Evolutionary conservation across 1,140 invertebrate species (phyloP).

Genomic region (Bombus waltoni): DNA sequence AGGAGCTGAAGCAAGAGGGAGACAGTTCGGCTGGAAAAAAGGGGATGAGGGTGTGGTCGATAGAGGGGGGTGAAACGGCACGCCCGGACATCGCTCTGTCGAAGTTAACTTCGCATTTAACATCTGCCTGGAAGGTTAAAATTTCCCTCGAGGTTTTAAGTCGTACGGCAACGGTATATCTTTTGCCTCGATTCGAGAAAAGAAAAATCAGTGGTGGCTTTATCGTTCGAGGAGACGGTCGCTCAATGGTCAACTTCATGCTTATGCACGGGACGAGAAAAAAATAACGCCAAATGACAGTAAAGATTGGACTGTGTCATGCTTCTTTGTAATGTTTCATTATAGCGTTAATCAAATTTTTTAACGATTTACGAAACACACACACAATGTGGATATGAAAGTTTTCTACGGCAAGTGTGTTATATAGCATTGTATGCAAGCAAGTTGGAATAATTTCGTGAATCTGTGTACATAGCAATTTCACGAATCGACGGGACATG

Average conservation of each 20-base stretch:
- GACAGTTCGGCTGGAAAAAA: neutral
- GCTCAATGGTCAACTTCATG: neutral
- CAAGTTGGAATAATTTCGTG: too few species aligned
- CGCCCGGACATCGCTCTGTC: slow-evolving; percentile 58
- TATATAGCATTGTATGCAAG: too few species aligned
- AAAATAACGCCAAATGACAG: neutral
- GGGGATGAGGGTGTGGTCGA: slow-evolving; percentile 13
- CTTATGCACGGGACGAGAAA: neutral
- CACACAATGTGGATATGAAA: too few species aligned
- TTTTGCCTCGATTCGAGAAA: slow-evolving; percentile 67
- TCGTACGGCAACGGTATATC: slow-evolving; percentile 67
- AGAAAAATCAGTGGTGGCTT: slow-evolving; percentile 69
- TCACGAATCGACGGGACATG: too few species aligned
- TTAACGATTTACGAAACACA: too few species aligned
- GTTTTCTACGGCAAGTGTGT: too few species aligned
- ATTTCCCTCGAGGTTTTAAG: slow-evolving; percentile 79
- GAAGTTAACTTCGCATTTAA: slow-evolving; percentile 80
- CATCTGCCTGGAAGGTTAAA: slow-evolving; percentile 78
- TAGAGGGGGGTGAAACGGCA: slow-evolving; percentile 13
- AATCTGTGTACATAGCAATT: too few species aligned
- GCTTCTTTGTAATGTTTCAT: neutral
- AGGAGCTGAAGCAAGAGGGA: slow-evolving; percentile 34
- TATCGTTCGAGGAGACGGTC: slow-evolving; percentile 40
- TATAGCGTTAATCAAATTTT: too few species aligned
- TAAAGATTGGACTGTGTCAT: neutral